Evolutionary conservation across 2,797 vertebrate genomes (phyloP).

Genomic region (Melanotaenia trifasciata): DNA sequence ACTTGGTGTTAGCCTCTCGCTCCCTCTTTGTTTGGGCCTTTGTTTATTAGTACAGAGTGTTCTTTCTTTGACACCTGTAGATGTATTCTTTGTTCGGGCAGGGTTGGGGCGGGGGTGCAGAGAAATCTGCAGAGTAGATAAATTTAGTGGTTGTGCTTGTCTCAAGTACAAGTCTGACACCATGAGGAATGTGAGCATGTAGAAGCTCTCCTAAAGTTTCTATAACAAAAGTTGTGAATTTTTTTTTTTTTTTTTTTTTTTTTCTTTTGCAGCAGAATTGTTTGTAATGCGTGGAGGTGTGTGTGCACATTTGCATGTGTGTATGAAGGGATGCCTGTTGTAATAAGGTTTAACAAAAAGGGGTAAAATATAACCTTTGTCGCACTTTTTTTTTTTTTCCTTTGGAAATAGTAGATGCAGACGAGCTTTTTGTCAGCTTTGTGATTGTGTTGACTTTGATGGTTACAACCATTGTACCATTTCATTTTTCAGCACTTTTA

Average conservation of each 20-base stretch:
- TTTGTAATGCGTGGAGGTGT: conserved; percentile 58
- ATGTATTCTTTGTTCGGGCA: conserved; percentile 25
- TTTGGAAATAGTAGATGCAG: conserved; percentile 73
- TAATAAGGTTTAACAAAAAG: conserved; percentile 50
- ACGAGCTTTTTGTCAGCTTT: conserved; percentile 74
- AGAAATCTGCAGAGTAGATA: conserved; percentile 29
- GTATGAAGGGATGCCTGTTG: conserved; percentile 71
- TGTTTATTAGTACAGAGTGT: conserved; percentile 48
- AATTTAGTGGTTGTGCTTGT: conserved; percentile 50
- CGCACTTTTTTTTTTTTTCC: conserved; percentile 63
- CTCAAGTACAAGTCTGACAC: conserved; percentile 63
- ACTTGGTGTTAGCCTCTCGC: conserved; percentile 48
- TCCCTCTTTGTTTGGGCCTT: conserved; percentile 26
- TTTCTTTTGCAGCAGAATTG: conserved; percentile 66
- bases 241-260: conserved; percentile 43
- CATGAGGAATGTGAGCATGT: conserved; percentile 49
- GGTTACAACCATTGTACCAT: conserved; percentile 71
- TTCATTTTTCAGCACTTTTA: conserved; percentile 87
- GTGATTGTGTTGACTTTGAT: conserved; percentile 75
- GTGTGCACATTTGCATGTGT: conserved; percentile 60
- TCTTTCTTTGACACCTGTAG: conserved; percentile 41
- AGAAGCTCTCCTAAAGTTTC: conserved; percentile 47
- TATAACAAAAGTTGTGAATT: conserved; percentile 48
- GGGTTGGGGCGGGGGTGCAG: conserved; percentile 11
- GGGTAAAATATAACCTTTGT: conserved; percentile 59